phyloP scores from a whole-genome alignment of 2,797 vertebrate genomes.

The Alfaro cultratus region DNA sequence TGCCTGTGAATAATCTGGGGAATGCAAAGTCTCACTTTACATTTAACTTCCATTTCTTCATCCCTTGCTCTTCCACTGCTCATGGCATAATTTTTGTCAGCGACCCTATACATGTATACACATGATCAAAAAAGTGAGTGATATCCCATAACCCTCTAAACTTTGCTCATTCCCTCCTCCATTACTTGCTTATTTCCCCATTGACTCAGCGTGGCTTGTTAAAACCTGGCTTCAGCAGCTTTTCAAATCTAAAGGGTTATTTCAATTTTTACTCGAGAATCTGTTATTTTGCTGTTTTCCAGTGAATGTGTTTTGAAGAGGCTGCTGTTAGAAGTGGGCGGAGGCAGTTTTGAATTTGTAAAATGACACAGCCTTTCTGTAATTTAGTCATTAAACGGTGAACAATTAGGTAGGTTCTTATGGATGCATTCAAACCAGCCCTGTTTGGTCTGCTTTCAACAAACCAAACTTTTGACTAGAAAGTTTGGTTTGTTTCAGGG shows the following conservation, averaged over 20 bases:
- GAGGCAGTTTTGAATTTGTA: neutral
- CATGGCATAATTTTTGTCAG: slow-evolving; percentile 66
- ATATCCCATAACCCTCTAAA: slow-evolving; percentile 65
- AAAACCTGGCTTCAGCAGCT: slow-evolving; percentile 68
- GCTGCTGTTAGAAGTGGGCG: slow-evolving; percentile 12
- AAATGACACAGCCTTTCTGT: neutral
- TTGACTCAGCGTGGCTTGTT: slow-evolving; percentile 67
- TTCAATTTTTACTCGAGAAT: slow-evolving; percentile 75
- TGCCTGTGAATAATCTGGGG: slow-evolving; percentile 69
- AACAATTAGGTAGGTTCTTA: neutral
- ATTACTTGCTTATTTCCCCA: slow-evolving; percentile 76
- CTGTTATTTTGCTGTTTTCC: slow-evolving; percentile 67
- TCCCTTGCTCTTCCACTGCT: slow-evolving; percentile 61
- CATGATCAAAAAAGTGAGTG: slow-evolving; percentile 56
- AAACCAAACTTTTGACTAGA: too few species aligned
- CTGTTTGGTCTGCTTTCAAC: too few species aligned
- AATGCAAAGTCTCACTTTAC: slow-evolving; percentile 72
- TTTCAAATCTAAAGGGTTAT: slow-evolving; percentile 79
- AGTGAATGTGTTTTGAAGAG: slow-evolving; percentile 61
- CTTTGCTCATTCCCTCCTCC: slow-evolving; percentile 72
- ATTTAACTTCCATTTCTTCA: slow-evolving; percentile 76
- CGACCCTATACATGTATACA: slow-evolving; percentile 17
- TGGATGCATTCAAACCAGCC: neutral
- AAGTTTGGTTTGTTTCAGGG: too few species aligned
- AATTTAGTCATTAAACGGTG: neutral